Evolutionary conservation across 2,797 vertebrate genomes (phyloP).

Genomic region (Bradypus variegatus): DNA sequence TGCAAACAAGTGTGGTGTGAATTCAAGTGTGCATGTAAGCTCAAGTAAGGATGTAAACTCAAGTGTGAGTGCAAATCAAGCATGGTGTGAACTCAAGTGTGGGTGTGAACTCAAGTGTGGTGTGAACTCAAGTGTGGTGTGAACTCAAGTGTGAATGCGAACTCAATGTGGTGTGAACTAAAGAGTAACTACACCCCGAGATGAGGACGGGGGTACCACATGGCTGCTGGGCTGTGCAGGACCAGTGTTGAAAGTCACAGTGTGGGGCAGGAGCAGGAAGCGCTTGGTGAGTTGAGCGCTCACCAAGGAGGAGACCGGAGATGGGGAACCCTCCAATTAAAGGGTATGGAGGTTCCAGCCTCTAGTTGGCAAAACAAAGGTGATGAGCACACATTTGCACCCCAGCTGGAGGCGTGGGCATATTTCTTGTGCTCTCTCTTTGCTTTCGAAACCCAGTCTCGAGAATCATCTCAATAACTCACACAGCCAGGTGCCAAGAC

Average conservation of each 20-base stretch:
- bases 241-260: neutral
- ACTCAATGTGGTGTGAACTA: neutral
- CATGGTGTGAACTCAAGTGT: neutral
- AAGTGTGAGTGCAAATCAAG: neutral
- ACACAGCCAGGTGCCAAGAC: neutral
- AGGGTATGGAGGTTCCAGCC: neutral
- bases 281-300: fast-evolving
- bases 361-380: neutral
- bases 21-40: too few relatives aligned
- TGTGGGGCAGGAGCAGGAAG: neutral
- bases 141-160: neutral
- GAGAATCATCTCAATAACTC: neutral
- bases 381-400: too few relatives aligned
- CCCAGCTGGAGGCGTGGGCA: fast-evolving
- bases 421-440: neutral
- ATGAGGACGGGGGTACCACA: too few relatives aligned
- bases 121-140: neutral
- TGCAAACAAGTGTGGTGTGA: too few relatives aligned
- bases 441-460: neutral
- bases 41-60: neutral
- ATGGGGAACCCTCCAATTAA: neutral
- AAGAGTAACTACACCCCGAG: neutral
- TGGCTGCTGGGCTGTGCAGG: fast-evolving
- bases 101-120: neutral
- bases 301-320: too few relatives aligned